A percentile compares a stretch with the other conserved stretches of the same genome.
Evolutionary conservation across 2,888 invertebrate species (phyloP).

Genomic region (Phortica okadai): DNA sequence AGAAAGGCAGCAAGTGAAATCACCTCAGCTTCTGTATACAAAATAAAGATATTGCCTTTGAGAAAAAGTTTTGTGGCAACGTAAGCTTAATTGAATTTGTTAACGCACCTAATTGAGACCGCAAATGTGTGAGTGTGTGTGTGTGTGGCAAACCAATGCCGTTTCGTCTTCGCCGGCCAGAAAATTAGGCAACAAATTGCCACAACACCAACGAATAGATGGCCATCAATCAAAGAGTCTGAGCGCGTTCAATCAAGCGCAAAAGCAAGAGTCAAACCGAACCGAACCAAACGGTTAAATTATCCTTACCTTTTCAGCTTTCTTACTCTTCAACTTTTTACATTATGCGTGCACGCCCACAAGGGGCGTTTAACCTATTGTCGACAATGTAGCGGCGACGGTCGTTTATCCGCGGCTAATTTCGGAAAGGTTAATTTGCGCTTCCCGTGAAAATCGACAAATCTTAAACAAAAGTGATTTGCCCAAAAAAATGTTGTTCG

Average conservation of each 20-base stretch:
- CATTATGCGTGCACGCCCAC: neutral
- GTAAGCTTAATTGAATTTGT: too few species aligned
- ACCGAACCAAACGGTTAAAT: constrained; percentile 8
- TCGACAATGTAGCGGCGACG: neutral
- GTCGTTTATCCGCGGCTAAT: constrained; percentile 4
- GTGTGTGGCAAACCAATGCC: neutral
- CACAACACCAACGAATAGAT: neutral
- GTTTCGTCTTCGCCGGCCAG: neutral
- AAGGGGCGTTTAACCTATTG: neutral
- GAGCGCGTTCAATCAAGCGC: constrained; percentile 62
- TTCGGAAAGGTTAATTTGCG: constrained; percentile 23
- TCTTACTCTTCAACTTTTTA: constrained; percentile 9
- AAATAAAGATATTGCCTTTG: too few species aligned
- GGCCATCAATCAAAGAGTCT: constrained; percentile 16
- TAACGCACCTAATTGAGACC: too few species aligned
- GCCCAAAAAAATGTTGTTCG: too few species aligned
- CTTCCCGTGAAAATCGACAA: neutral
- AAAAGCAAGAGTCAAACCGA: constrained; percentile 43
- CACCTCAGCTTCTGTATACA: too few species aligned
- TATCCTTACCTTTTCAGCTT: neutral
- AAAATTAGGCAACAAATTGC: constrained; percentile 21
- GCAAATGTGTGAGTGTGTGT: too few species aligned
- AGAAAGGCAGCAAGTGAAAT: too few species aligned
- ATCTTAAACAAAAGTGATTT: too few species aligned
- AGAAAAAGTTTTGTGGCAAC: too few species aligned